These are phyloP conservation scores for Lasaia peninsularis DNA, from an alignment of 1,140 invertebrate genomes.

Conservation along the genomic window DNA sequence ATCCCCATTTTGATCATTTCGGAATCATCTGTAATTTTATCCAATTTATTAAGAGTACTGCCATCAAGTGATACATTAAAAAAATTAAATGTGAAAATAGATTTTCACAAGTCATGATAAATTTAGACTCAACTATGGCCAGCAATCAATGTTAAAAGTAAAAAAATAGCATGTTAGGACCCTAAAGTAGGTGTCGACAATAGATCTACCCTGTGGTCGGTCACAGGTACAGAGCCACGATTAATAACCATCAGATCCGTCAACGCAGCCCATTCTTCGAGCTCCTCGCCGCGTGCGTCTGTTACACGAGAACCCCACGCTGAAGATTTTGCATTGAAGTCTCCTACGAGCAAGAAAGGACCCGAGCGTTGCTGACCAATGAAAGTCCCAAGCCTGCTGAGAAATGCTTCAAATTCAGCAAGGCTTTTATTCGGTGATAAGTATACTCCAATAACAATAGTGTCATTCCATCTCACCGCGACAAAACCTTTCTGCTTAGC, in stretches of 20 bases:
- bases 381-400: slow-evolving; percentile 10
- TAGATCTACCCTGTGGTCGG: slow-evolving; percentile 21
- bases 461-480: slow-evolving; percentile 4
- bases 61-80: no score
- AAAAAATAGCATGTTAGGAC: no score
- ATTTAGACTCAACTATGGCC: no score
- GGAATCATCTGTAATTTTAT: no score
- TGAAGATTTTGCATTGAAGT: slow-evolving; percentile 23
- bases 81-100: no score
- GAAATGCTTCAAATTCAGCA: slow-evolving; percentile 16
- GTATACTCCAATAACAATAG: slow-evolving; percentile 20
- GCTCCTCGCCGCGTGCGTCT: slow-evolving; percentile 7
- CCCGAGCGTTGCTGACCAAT: neutral
- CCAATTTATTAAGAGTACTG: no score
- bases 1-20: no score
- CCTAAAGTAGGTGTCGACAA: no score
- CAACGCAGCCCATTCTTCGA: slow-evolving; percentile 21
- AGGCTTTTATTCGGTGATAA: slow-evolving; percentile 27
- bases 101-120: no score
- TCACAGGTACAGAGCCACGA: slow-evolving; percentile 15
- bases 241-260: slow-evolving; percentile 20
- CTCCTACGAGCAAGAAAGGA: slow-evolving; percentile 14
- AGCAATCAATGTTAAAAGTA: no score
- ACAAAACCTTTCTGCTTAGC: neutral
- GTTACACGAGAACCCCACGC: slow-evolving; percentile 24